phyloP scores from a whole-genome alignment of 2,888 invertebrate genomes.

The Aphidoletes aphidimyza region DNA sequence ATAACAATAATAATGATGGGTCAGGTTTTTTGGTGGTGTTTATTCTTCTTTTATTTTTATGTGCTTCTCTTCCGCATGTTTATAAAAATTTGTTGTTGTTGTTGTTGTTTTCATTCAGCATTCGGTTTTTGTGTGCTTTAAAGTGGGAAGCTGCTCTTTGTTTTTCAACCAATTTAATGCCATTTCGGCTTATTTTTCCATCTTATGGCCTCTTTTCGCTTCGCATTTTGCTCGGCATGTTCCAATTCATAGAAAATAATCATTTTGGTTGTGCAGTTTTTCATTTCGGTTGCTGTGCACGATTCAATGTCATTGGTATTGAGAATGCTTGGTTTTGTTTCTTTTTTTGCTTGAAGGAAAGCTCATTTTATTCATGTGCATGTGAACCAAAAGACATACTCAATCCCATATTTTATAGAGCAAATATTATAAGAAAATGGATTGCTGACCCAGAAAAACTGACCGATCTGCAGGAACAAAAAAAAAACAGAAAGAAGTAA shows the following conservation, averaged over 20 bases:
- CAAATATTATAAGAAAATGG: constrained; percentile 45
- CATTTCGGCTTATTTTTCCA: not conserved
- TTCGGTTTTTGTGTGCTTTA: not conserved
- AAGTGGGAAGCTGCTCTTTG: constrained; percentile 24
- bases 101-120: not conserved
- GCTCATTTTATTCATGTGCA: constrained; percentile 51
- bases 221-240: too few species aligned
- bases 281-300: too few species aligned
- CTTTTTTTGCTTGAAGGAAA: not conserved
- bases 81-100: not conserved
- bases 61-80: constrained; percentile 21
- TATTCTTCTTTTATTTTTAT: not conserved
- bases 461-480: constrained; percentile 1
- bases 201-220: too few species aligned
- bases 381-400: constrained; percentile 35
- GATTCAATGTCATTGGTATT: constrained; percentile 39
- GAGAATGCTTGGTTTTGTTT: not conserved
- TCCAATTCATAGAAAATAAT: not conserved
- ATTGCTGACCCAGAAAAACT: constrained; percentile 45
- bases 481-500: not conserved
- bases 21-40: not conserved
- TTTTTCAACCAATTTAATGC: constrained; percentile 51
- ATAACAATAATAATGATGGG: constrained; percentile 52
- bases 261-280: constrained; percentile 15
- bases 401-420: constrained; percentile 46